Evolutionary conservation across 2,113 vertebrate species (phyloP).

Genomic region (Nicator chloris): DNA sequence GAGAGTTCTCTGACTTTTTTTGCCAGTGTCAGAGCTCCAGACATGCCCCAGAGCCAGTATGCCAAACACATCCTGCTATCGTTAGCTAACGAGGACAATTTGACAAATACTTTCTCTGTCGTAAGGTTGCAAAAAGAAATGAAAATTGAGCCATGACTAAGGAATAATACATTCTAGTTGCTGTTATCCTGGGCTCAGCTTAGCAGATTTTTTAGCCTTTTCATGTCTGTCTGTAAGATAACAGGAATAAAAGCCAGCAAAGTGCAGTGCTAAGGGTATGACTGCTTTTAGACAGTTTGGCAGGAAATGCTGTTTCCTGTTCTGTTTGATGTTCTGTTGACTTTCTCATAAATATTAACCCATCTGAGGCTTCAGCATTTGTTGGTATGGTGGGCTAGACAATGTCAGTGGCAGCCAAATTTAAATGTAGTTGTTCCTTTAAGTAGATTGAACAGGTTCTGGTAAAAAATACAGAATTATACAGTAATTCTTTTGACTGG

Average conservation of each 20-base stretch:
- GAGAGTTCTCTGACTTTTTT: not conserved
- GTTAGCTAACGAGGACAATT: not conserved
- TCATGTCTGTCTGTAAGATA: not conserved
- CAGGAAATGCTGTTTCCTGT: constrained; percentile 39
- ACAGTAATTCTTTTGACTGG: not conserved
- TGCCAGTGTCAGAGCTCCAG: not conserved
- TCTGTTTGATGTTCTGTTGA: not conserved
- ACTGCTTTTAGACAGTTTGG: not conserved
- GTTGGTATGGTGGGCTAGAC: not conserved
- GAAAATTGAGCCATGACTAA: not conserved
- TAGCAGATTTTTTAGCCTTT: not conserved
- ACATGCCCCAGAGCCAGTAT: not conserved
- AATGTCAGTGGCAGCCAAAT: not conserved
- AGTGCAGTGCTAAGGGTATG: not conserved
- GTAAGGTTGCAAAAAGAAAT: not conserved
- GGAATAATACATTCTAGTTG: not conserved
- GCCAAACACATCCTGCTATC: not conserved
- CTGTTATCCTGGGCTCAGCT: not conserved
- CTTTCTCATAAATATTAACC: constrained; percentile 24
- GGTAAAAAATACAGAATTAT: not conserved
- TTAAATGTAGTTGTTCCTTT: not conserved
- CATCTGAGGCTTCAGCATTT: not conserved
- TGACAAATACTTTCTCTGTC: not conserved
- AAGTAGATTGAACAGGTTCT: not conserved
- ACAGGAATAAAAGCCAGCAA: not conserved